Base-by-base conservation (phyloP, 2,113 vertebrate species). In the Burhinus bistriatus region DNA sequence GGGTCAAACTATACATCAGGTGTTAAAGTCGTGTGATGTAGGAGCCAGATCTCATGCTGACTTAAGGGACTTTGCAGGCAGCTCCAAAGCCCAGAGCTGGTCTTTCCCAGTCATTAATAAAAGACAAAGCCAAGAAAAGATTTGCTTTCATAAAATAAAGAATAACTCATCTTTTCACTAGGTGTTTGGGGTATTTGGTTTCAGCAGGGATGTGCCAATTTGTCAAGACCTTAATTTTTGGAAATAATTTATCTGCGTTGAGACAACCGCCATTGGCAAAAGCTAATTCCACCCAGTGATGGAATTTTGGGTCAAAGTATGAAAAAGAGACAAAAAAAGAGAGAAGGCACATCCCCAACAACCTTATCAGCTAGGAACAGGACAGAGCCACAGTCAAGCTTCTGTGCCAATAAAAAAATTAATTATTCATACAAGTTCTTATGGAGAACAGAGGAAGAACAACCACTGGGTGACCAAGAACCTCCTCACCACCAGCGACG, bases 341-440 rank as follows among this genome's bases (percentile, higher is more conserved):
- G 57, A 76, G 84, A 80, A 93, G 61, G 22, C 44, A 69, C 44
- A 83, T 76, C 54, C 81, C 18, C 87, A 61, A 27, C 49, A 85
- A 47, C 87, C 62, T 93, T 79, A 72, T 91, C 93, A 91, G 90
- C 82, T 15, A 49, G 62, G 82, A 91, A 12, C 84, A 94, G 91
- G 65, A 85, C 44, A 79, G 65, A 93, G 38, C 61, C 78, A 83
- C 30, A 11, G 47, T 83, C 27, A 3, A 40, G 52, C 30, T 72
- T 55, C 52, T 49, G 65, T 89, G 82, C 89, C 89, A 93, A 69
- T 61, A 62, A 75, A 64, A 51, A 76, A 52, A 57, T 58, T 66
- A 80, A 86, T 94, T 90, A 90, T 90, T 95, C 62, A 29, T 73
- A 45, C 36, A 32, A 70, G 59, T 77, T 95, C 58, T 66, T 17